Percentiles rank a stretch among this genome's conserved stretches.
Evolutionary conservation across 2,888 invertebrate species (phyloP).

Genomic region (Pyrrhia umbra): DNA sequence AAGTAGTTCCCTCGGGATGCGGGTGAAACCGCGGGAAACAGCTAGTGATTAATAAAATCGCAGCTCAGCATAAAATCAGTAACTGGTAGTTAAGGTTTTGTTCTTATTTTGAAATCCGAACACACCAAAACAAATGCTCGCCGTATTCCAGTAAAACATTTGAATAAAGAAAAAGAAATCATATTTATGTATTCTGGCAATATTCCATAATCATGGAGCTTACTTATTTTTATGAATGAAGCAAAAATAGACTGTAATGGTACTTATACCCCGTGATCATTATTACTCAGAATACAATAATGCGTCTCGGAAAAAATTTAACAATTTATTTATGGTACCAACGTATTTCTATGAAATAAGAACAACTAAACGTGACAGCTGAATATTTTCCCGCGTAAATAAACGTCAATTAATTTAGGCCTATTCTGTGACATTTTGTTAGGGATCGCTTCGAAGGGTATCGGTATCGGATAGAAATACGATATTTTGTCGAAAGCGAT

Average conservation of each 20-base stretch:
- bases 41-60: no score
- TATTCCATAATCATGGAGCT: conserved; percentile 37
- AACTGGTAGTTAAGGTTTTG: background rate
- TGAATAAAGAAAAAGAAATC: conserved; percentile 27
- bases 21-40: no score
- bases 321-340: background rate
- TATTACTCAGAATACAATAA: conserved; percentile 11
- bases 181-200: conserved; percentile 46
- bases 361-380: conserved; percentile 35
- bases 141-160: conserved; percentile 20
- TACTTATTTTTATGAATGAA: conserved; percentile 49
- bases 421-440: conserved; percentile 19
- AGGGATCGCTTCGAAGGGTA: conserved; percentile 12
- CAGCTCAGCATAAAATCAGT: no score
- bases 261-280: conserved; percentile 25
- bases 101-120: conserved; percentile 27
- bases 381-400: conserved; percentile 40
- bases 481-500: conserved; percentile 14
- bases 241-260: conserved; percentile 34
- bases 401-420: conserved; percentile 32
- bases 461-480: conserved; percentile 25
- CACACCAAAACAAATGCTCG: conserved; percentile 29
- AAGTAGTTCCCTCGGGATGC: no score
- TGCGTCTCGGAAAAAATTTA: conserved; percentile 13
- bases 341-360: conserved; percentile 23